These are phyloP conservation scores for Perca schrenkii DNA, from an alignment of 2,113 vertebrate species.

Conservation along the genomic window DNA sequence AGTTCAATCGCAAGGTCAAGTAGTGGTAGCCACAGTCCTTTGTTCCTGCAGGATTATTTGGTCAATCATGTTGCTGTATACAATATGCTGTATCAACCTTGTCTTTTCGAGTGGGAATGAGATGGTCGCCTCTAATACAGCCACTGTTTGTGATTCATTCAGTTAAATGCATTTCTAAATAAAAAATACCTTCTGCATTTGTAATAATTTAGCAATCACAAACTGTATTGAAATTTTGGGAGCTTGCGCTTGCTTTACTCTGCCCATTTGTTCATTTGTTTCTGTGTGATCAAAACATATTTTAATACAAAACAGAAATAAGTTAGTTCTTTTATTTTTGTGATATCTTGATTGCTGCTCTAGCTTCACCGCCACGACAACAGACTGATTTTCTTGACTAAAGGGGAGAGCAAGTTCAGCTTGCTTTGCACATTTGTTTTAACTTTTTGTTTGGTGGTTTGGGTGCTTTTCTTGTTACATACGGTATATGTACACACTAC, in stretches of 20 bases:
- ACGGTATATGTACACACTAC: neutral
- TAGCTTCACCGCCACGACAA: neutral
- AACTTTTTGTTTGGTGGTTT: neutral
- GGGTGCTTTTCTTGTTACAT: neutral
- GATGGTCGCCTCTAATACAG: neutral
- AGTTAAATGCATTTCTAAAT: neutral
- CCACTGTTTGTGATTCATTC: neutral
- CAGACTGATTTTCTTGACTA: no score
- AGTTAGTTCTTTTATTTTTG: neutral
- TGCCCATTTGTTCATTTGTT: neutral
- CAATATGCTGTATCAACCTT: neutral
- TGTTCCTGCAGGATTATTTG: neutral
- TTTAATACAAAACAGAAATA: neutral
- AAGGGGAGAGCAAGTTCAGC: neutral
- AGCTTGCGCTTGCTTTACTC: neutral
- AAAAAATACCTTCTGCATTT: neutral
- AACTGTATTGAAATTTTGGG: neutral
- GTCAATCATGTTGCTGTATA: neutral
- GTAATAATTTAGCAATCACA: neutral
- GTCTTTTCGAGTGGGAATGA: neutral
- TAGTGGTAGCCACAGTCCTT: neutral
- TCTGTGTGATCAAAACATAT: neutral
- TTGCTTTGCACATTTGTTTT: neutral
- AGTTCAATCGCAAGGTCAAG: neutral
- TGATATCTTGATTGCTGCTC: neutral